Evolutionary conservation across 1,140 invertebrate genomes (phyloP).

Genomic region (Scaptodrosophila lebanonensis): DNA sequence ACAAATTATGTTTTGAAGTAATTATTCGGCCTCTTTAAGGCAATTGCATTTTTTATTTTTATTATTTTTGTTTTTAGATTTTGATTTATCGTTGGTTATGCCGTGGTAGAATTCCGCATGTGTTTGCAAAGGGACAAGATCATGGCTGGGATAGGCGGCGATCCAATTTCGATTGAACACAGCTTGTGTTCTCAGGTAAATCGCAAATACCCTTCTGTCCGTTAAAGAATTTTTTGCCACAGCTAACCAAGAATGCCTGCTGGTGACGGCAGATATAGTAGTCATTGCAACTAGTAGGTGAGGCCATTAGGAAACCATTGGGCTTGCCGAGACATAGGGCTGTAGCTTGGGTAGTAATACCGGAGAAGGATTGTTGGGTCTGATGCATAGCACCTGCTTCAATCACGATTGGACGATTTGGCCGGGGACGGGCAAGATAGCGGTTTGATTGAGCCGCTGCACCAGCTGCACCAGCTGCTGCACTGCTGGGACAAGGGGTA

Average conservation of each 20-base stretch:
- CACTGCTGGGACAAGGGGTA: background rate
- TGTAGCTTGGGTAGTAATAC: constrained; percentile 14
- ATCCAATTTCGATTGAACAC: constrained; percentile 39
- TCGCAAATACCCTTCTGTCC: constrained; percentile 58
- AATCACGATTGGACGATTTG: constrained; percentile 19
- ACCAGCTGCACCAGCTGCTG: background rate
- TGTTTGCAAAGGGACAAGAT: too few species aligned
- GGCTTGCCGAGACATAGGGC: constrained; percentile 41
- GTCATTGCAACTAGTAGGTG: constrained; percentile 53
- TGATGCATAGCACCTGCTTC: constrained; percentile 16
- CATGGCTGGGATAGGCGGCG: too few species aligned
- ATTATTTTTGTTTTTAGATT: too few species aligned
- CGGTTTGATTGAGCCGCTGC: constrained; percentile 9
- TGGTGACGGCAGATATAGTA: constrained; percentile 58
- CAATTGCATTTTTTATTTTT: too few species aligned
- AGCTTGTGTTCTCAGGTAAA: constrained; percentile 58
- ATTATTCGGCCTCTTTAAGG: too few species aligned
- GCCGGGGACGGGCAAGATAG: constrained; percentile 16
- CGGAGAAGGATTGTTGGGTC: background rate
- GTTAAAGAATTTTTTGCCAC: constrained; percentile 58
- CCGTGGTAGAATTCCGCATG: too few species aligned
- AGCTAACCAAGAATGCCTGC: constrained; percentile 44
- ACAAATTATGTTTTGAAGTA: too few species aligned
- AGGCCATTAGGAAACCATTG: constrained; percentile 55
- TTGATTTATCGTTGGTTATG: too few species aligned